Conservation (phyloP, 2,113 vertebrate genomes). For the Myiozetetes cayanensis region DNA sequence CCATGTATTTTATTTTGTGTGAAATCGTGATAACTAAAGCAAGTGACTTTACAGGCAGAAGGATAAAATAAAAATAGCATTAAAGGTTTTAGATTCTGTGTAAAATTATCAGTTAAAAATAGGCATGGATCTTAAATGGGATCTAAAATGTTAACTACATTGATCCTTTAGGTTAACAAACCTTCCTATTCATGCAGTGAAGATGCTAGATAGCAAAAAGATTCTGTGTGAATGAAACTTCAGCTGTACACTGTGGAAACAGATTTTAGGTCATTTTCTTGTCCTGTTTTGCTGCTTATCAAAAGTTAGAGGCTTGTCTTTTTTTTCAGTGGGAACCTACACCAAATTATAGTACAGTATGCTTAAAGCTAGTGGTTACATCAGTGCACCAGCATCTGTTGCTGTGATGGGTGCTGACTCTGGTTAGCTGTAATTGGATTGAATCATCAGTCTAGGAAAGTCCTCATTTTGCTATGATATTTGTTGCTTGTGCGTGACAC, state of each 20-base stretch:
- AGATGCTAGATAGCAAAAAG: not conserved
- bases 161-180: not conserved
- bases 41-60: not conserved
- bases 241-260: not conserved
- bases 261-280: not conserved
- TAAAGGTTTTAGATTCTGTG: not conserved
- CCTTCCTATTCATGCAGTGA: not conserved
- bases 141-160: not conserved
- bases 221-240: not conserved
- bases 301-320: not conserved
- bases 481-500: not conserved
- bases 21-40: not conserved
- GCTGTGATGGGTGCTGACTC: not conserved
- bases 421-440: not conserved
- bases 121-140: not conserved
- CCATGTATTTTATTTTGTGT: not conserved
- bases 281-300: not conserved
- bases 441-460: not conserved
- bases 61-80: not conserved
- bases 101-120: not conserved
- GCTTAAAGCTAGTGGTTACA: not conserved
- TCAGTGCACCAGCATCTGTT: not conserved
- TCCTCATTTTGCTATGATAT: not conserved
- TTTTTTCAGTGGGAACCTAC: not conserved
- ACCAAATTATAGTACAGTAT: not conserved